A percentile compares a stretch with the other conserved stretches of the same genome.
Conservation (phyloP, 2,113 vertebrate species). For the Melospiza melodia region DNA sequence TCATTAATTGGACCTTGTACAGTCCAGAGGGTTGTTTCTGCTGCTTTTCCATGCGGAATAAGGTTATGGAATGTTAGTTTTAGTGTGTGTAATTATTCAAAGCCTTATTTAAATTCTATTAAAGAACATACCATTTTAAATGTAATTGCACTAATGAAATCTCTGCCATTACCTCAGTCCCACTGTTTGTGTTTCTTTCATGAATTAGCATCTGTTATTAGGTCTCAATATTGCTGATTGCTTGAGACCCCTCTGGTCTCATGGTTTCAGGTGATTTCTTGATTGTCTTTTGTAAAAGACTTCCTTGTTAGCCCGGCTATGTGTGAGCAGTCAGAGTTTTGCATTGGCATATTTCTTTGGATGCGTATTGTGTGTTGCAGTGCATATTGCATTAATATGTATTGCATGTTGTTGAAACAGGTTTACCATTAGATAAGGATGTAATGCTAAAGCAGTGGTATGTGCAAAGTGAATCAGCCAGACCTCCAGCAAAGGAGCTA, state of each 20-base stretch:
- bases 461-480: conserved; percentile 52
- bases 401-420: conserved; percentile 66
- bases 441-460: conserved; percentile 69
- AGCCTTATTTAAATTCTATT: conserved; percentile 82
- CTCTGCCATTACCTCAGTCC: conserved; percentile 69
- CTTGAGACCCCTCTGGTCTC: background rate
- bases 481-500: conserved; percentile 56
- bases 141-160: conserved; percentile 81
- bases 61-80: conserved; percentile 76
- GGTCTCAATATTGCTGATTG: background rate
- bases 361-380: conserved; percentile 45
- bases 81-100: conserved; percentile 78
- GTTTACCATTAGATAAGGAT: conserved; percentile 57
- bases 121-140: conserved; percentile 77
- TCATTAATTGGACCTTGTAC: conserved; percentile 52
- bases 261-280: conserved; percentile 36
- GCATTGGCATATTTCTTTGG: conserved; percentile 59
- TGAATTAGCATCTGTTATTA: conserved; percentile 36
- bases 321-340: conserved; percentile 46
- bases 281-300: conserved; percentile 48
- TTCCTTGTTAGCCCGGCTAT: conserved; percentile 40
- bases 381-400: conserved; percentile 72
- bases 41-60: conserved; percentile 69
- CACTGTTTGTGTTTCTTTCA: conserved; percentile 52
- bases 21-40: conserved; percentile 61